Base-by-base conservation (phyloP, 1,140 invertebrate genomes). In the Chelonus insularis region DNA sequence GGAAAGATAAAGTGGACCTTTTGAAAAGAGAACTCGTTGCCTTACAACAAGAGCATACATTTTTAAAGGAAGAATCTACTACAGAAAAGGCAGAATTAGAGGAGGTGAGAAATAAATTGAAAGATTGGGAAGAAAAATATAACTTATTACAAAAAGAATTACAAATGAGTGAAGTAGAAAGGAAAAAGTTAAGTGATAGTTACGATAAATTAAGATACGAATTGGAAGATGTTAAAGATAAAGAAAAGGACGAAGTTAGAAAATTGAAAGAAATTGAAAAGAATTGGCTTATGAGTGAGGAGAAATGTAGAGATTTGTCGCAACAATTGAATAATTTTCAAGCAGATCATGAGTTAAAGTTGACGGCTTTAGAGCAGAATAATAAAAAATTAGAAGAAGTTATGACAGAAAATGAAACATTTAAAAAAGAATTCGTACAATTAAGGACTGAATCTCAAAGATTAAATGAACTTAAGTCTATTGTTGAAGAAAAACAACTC, bases 121-220 rank as follows among this genome's bases (percentile, higher is more conserved):
- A 65, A 39, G 78, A 84, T 20, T 60, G 83, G 3, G 72, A 72
- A 29, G 79, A 72, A 72, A 83, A 79, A 68, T 83, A 80, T 29
- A 75, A 54, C 63, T 71, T 73, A 52, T 71, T 81, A 52, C 83
- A 75, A 72, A 75, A 73, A 45, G 77, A 71, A 25, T 66, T 78
- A 69, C 65, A 68, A n/a, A 76, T 71, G 65, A 72, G 67, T 57
- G 47, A 29, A 52, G 37, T 37, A 39, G 74, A 79, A 5, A 75
- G 66, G 58, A 69, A 71, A 16, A 20, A 63, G 4, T 60, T 75
- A 37, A 61, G 66, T 64, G 20, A 63, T 21, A 82, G 85, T 60
- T 82, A 83, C 69, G 72, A 62, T 36, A 47, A 23, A 29, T 51
- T 37, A 23, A 41, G 32, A 14, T n/a, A 14, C 12, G 71, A 16